A percentile compares a stretch with the other conserved stretches of the same genome.
Conservation (phyloP, 1,140 invertebrate genomes). For the Zaprionus gabonicus region DNA sequence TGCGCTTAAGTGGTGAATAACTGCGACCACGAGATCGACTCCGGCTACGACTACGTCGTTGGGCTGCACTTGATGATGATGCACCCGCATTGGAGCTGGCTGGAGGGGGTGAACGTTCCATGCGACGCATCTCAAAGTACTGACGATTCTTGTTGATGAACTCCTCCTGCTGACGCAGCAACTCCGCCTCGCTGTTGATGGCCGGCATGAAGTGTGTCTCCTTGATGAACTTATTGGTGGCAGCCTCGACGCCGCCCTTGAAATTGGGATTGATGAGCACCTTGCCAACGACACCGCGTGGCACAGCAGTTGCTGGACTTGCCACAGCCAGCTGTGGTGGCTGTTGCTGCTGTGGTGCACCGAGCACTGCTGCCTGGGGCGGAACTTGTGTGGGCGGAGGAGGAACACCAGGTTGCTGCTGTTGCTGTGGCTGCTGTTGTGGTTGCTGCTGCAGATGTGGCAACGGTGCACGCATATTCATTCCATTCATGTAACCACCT, state of each 20-base stretch:
- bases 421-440: conserved; percentile 31
- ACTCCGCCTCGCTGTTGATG: conserved; percentile 78
- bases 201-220: conserved; percentile 82
- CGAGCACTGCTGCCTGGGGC: conserved; percentile 25
- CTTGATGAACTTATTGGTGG: conserved; percentile 83
- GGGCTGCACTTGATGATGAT: conserved; percentile 7
- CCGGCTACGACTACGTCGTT: conserved; percentile 66
- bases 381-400: conserved; percentile 36
- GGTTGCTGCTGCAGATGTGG: conserved; percentile 57
- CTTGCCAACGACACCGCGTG: conserved; percentile 71
- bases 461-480: conserved; percentile 65
- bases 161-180: conserved; percentile 83
- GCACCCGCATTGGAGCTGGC: conserved; percentile 23
- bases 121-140: conserved; percentile 80
- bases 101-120: conserved; percentile 75
- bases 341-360: conserved; percentile 25
- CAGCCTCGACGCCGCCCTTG: conserved; percentile 83
- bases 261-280: conserved; percentile 84
- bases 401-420: conserved; percentile 22
- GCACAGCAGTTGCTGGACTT: conserved; percentile 37
- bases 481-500: conserved; percentile 66
- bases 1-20: conserved; percentile 76
- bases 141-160: conserved; percentile 84
- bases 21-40: conserved; percentile 79
- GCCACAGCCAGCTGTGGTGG: conserved; percentile 22